phyloP scores from a whole-genome alignment of 2,113 vertebrate genomes.

The Corvus moneduloides region DNA sequence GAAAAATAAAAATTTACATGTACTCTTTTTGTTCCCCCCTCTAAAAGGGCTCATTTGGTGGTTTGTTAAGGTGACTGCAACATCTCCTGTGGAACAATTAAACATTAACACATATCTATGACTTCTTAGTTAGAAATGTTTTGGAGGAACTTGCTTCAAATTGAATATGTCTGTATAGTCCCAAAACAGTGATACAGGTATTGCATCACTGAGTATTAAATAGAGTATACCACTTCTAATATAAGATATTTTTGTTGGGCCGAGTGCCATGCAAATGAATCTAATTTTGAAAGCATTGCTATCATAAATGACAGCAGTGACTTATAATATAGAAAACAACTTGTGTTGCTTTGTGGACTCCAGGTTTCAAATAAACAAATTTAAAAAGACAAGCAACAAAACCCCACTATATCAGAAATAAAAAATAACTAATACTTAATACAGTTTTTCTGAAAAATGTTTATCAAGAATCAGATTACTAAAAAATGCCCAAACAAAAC shows the following conservation, averaged over 20 bases:
- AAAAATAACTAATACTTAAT: background rate
- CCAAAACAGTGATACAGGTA: background rate
- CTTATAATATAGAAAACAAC: background rate
- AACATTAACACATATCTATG: background rate
- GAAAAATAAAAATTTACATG: background rate
- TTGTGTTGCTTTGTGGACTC: background rate
- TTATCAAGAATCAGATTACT: background rate
- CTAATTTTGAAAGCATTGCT: background rate
- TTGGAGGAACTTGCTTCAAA: background rate
- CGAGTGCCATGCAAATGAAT: background rate
- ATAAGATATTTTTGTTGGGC: background rate
- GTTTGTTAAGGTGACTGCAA: background rate
- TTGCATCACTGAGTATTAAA: background rate
- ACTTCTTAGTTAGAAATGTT: background rate
- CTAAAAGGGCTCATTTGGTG: rapidly evolving
- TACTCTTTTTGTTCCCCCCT: rapidly evolving
- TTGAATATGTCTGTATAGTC: background rate
- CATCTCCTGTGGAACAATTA: background rate
- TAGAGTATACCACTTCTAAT: background rate
- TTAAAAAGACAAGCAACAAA: background rate
- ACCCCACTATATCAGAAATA: background rate
- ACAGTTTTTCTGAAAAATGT: background rate
- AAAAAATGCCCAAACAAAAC: background rate
- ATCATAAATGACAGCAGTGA: background rate
- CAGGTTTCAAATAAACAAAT: background rate